Base-by-base conservation (phyloP, 2,888 invertebrate species). In the Ligdia adustata region DNA sequence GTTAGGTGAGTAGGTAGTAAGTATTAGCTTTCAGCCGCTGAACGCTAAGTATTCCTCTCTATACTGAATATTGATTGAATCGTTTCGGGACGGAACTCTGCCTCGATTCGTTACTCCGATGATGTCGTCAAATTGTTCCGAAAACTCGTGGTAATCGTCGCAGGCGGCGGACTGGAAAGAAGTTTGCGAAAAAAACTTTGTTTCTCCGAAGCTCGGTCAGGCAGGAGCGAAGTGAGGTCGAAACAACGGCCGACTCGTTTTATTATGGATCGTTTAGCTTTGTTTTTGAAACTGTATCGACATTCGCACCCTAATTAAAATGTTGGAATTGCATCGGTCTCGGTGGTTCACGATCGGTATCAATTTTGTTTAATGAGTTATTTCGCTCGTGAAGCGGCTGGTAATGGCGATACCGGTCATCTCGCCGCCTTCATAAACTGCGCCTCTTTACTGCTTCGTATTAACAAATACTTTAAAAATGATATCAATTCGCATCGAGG, bases 361-460 rank as follows among this genome's bases (percentile, higher is more conserved):
- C 86, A 83, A 76, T 85, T 85, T 85, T 75, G 76, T 79, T 80
- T 85, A 87, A 86, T 85, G 86, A 84, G 71, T 75, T 82, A 79
- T 78, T 80, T 75, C 73, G 71, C 62, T 56, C 61, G 62, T 55
- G 41, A 52, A 66, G 60, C 64, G 68, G 63, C 64, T 53, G 4
- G 59, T 60, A 60, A 66, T 66, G 60, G 55, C 49, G 33, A 33
- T 49, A 57, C 35, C 34, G 53, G 28, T 41, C 47, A 66, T 64
- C 62, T 52, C 38, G 53, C 47, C 22, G 29, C 45, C 24, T 47
- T 44, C 52, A 54, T 60, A 55, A 60, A 60, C 34, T 47, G 33
- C 46, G 27, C 52, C 49, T 53, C 52, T 57, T 55, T 55, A 54
- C 32, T 26, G 43, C 32, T 35, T 54, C 56, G 52, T 52, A 59